A percentile compares a stretch with the other conserved stretches of the same genome.
These are phyloP conservation scores for Crotalus horridus DNA, from an alignment of 2,113 vertebrate species.

Conservation along the genomic window DNA sequence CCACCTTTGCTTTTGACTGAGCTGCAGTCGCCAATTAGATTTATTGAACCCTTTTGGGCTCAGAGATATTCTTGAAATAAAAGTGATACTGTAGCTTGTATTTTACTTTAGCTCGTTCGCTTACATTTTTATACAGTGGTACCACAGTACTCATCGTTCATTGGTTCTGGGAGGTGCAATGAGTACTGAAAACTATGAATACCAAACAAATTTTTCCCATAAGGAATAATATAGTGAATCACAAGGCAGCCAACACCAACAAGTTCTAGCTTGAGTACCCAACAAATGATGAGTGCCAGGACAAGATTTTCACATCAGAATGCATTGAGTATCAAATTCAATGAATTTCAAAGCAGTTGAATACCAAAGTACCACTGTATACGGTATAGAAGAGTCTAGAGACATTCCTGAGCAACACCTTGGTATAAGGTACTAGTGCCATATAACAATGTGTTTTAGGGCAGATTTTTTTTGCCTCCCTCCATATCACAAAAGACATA, in stretches of 20 bases:
- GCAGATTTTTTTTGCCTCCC: fast-evolving
- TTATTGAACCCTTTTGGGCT: background rate
- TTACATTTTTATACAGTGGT: background rate
- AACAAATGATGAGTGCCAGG: background rate
- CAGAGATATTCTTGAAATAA: background rate
- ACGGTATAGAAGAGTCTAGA: background rate
- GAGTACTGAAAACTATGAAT: no score
- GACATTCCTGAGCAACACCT: background rate
- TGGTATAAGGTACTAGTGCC: background rate
- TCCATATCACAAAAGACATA: background rate
- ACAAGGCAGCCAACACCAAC: background rate
- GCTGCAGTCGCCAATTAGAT: background rate
- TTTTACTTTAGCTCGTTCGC: background rate
- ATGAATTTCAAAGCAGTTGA: background rate
- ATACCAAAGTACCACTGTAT: background rate
- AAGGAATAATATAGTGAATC: no score
- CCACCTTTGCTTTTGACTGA: background rate
- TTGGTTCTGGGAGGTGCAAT: no score
- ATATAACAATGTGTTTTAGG: background rate
- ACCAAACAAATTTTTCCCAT: no score
- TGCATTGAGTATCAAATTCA: background rate
- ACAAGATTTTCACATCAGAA: background rate
- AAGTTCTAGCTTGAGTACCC: background rate
- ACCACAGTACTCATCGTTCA: no score
- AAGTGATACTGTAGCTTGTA: background rate